phyloP scores from a whole-genome alignment of 2,888 invertebrate species.

The Vanessa cardui region DNA sequence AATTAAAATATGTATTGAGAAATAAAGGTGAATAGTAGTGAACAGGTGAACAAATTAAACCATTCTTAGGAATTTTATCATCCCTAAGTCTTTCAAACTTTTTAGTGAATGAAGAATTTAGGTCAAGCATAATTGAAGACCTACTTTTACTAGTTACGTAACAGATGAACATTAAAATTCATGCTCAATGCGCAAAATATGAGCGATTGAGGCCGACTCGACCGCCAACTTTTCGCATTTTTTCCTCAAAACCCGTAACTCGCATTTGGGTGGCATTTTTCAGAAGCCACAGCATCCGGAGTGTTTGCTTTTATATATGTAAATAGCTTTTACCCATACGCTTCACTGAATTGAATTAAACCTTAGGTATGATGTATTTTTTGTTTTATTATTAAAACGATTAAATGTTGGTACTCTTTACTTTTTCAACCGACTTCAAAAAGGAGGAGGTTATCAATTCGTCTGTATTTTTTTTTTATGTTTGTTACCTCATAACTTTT shows the following conservation, averaged over 20 bases:
- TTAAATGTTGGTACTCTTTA: too few relatives aligned
- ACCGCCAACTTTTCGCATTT: constrained; percentile 40
- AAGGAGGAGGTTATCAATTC: too few relatives aligned
- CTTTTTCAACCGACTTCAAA: too few relatives aligned
- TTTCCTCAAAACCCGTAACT: constrained; percentile 42
- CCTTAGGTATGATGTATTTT: not conserved
- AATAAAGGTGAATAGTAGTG: too few relatives aligned
- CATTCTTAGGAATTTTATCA: too few relatives aligned
- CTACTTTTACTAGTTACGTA: constrained; percentile 42
- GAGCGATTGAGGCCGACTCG: constrained; percentile 23
- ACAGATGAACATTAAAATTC: constrained; percentile 30
- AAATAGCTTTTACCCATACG: not conserved
- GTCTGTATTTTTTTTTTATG: too few relatives aligned
- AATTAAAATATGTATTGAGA: too few relatives aligned
- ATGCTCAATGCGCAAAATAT: constrained; percentile 28
- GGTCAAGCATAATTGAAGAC: not conserved
- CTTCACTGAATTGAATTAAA: not conserved
- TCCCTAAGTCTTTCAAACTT: too few relatives aligned
- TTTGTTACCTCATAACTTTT: too few relatives aligned
- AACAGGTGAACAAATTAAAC: too few relatives aligned
- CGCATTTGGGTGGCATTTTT: constrained; percentile 37
- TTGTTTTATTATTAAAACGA: too few relatives aligned
- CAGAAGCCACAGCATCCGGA: constrained; percentile 29
- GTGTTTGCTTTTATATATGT: constrained; percentile 19
- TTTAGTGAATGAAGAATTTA: too few relatives aligned